Percentiles rank a stretch among this genome's conserved stretches.
These are phyloP conservation scores for Scaptomyza reducta DNA, from an alignment of 2,888 invertebrate genomes.

Conservation along the genomic window DNA sequence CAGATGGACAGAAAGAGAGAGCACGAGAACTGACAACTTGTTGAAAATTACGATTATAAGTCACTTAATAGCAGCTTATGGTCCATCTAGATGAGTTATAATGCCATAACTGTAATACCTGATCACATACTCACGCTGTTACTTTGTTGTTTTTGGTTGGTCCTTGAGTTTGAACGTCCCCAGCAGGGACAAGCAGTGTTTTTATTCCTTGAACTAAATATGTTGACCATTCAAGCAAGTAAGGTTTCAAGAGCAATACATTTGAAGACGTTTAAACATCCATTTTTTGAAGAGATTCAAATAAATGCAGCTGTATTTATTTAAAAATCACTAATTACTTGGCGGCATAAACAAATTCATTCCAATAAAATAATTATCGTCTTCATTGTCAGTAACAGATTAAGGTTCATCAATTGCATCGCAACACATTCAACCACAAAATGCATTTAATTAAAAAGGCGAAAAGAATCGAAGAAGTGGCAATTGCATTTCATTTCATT, in stretches of 20 bases:
- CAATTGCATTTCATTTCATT: conserved; percentile 40
- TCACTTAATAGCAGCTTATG: conserved; percentile 39
- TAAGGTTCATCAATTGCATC: conserved; percentile 23
- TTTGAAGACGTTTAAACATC: too few species aligned
- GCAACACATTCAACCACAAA: conserved; percentile 28
- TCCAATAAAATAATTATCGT: conserved; percentile 8
- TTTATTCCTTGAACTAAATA: too few species aligned
- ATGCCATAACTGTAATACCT: conserved; percentile 9
- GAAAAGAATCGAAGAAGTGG: neutral
- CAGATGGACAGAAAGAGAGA: conserved; percentile 8
- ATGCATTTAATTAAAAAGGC: conserved; percentile 13
- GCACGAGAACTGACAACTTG: conserved; percentile 46
- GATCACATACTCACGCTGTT: neutral
- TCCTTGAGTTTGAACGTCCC: neutral
- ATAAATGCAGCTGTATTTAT: neutral
- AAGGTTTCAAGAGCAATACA: too few species aligned
- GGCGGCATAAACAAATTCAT: neutral
- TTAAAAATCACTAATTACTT: neutral
- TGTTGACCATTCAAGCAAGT: too few species aligned
- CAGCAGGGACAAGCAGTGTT: neutral
- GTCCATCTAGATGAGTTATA: conserved; percentile 26
- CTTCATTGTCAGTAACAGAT: too few species aligned
- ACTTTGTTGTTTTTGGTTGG: neutral
- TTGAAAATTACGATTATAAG: conserved; percentile 50
- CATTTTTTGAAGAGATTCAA: too few species aligned